Base-by-base conservation (phyloP, 2,888 invertebrate species). In the Lasius fuliginosus region DNA sequence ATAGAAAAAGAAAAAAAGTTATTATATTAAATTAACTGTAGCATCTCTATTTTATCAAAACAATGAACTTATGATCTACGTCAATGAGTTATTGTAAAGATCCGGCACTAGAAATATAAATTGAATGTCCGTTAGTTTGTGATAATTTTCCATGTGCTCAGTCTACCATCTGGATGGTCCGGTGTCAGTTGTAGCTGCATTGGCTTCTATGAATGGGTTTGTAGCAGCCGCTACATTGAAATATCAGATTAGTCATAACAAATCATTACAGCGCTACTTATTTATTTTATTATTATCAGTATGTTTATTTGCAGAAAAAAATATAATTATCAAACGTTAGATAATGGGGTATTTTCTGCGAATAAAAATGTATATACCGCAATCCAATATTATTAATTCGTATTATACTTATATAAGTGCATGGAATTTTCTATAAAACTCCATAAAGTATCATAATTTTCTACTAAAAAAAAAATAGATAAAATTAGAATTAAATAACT, bases 171-270 rank as follows among this genome's bases (percentile, higher is more conserved):
- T 94, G 88, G 92, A 91, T 82, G 92, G 90, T 87, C 91, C 93
- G 58, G 92, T 86, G 58, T 90, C 92, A 27, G 91, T 83, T 42
- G 91, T 84, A 33, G 91, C 92, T 76, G 91, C 88, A 77, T 93
- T 93, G 81, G 93, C 90, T 87, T 92, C 94, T 85, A 93, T 89
- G 91, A 95, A 95, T 81, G 94, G 95, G 90, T 95, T 95, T 90
- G 95, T 95, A 82, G 94, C 86, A 85, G 90, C 90, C 83, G 90
- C 91, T 92, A 89, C 81, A 87, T 90, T 85, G 74, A 90, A 87
- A 90, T 65, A 86, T 83, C 62, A 33, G 56, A 82, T 89, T 77
- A 73, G 40, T 79, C 9, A 69, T 69, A 46, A 58, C 11, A 49
- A 18, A 6, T 49, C 18, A 12, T 49, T 49, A 18, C 18, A 46